Evolutionary conservation across 2,113 vertebrate species (phyloP).

Genomic region (Charina bottae): DNA sequence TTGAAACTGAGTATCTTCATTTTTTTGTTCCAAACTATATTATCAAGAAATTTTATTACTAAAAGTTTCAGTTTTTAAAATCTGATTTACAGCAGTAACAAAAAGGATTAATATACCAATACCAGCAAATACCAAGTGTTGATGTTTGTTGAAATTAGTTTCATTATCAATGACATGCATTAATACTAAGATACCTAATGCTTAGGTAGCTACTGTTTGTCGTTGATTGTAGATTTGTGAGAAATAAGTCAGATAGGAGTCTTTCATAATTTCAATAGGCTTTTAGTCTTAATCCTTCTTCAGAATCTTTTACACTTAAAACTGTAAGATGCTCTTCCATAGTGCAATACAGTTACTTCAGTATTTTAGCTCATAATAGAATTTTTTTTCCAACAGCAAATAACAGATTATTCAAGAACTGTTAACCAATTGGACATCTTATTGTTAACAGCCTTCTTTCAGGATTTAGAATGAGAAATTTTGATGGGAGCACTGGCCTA

Average conservation of each 20-base stretch:
- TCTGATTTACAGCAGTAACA: neutral
- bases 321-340: neutral
- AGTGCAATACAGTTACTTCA: neutral
- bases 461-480: neutral
- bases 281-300: neutral
- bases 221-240: neutral
- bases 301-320: neutral
- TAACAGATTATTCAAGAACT: neutral
- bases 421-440: neutral
- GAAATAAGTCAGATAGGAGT: neutral
- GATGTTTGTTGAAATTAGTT: neutral
- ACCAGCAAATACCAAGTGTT: neutral
- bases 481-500: too few relatives aligned
- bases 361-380: neutral
- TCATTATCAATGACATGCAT: neutral
- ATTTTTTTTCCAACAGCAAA: neutral
- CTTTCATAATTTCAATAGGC: neutral
- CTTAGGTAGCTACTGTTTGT: neutral
- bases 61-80: slow-evolving; percentile 31
- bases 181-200: neutral
- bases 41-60: slow-evolving; percentile 11
- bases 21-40: slow-evolving; percentile 25
- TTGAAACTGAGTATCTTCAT: slow-evolving; percentile 28
- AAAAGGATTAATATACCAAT: neutral
- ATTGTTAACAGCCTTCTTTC: neutral